Evolutionary conservation across 2,888 invertebrate genomes (phyloP), one percentile per base, ranked within the genome.

Genomic region (Drosophila gaucha): DNA sequence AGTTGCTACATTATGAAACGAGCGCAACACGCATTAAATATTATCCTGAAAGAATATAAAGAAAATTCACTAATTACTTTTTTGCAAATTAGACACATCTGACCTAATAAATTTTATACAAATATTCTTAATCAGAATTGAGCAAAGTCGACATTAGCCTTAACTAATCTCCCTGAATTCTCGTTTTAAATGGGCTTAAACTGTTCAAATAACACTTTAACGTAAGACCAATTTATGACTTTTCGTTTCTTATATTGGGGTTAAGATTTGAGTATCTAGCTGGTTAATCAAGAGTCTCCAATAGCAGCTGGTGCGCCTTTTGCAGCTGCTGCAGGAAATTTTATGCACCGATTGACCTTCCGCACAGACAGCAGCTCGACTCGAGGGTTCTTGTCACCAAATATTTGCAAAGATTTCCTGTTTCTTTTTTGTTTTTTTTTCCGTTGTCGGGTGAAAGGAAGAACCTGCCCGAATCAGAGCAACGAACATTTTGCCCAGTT

Each of bases 401-500:
- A 72, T 76, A 65, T 79, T 65, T 67, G 74, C 56, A 54, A 51
- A 44, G 73, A 79, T 76, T 74, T 59, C 41, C 46, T 44, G 43
- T 30, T 33, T 44, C 14, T 20, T 38, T 52, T 39, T 30, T 1
- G 16, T 49, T 26, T 12, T 16, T 20, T 3, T 22, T 14, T 30
- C 31, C 6, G 20, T 6, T 39, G 46, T 9, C 14, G 26, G 16
- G 33, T 24, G 10, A 51, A 38, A 28, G 35, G 24, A 33, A 46
- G 16, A 18, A 22, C 38, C 24, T 22, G 41, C 46, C 24, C 38
- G 58, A 74, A 65, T 68, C 67, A 55, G 74, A 50, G 44, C 69
- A 52, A 36, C 67, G 63, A 55, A 64, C 72, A 80, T 72, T 76
- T 67, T 72, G 71, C 71, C 39, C 73, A 74, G 73, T 82, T 82